Evolutionary conservation across 1,140 invertebrate species (phyloP).

Genomic region (Platyura marginata): DNA sequence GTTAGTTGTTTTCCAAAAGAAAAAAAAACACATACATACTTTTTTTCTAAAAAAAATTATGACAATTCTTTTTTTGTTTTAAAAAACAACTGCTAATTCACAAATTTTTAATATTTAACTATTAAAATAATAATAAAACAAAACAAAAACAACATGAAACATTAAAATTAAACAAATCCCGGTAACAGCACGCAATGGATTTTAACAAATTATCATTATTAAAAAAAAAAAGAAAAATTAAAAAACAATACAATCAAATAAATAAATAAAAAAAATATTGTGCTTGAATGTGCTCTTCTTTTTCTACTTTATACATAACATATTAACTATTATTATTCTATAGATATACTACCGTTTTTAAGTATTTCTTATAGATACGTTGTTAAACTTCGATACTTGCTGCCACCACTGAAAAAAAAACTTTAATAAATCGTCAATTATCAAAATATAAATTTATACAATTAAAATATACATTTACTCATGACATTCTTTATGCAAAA

Average conservation of each 20-base stretch:
- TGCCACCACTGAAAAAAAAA: not conserved
- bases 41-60: no score
- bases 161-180: no score
- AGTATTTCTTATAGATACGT: not conserved
- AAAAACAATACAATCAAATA: not conserved
- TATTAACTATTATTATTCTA: no score
- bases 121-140: no score
- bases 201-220: not conserved
- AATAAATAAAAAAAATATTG: not conserved
- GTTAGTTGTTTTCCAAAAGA: no score
- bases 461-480: not conserved
- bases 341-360: not conserved
- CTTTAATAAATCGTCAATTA: not conserved
- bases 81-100: not conserved
- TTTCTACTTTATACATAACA: not conserved
- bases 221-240: not conserved
- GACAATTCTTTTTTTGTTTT: not conserved
- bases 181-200: not conserved
- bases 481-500: not conserved
- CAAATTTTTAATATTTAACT: no score
- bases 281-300: conserved; percentile 1
- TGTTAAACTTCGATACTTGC: not conserved
- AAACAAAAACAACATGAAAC: no score
- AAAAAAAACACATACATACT: not conserved
- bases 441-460: not conserved